Evolutionary conservation across 2,797 vertebrate genomes (phyloP).

Genomic region (Monodelphis domestica): DNA sequence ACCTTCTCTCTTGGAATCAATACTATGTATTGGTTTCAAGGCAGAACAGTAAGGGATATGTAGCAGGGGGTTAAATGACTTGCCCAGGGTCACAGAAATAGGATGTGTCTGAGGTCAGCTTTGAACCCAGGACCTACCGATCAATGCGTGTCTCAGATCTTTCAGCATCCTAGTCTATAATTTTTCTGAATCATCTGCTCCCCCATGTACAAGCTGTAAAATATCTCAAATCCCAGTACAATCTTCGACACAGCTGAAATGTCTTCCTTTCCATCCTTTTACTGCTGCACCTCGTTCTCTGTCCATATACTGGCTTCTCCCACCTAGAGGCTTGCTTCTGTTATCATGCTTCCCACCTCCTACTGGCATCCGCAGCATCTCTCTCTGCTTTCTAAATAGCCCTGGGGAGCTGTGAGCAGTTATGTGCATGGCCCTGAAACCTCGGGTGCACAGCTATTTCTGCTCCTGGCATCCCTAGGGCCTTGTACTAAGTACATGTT

Average conservation of each 20-base stretch:
- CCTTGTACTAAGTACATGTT: not conserved
- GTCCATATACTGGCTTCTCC: not conserved
- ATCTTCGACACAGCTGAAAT: not conserved
- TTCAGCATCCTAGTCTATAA: not conserved
- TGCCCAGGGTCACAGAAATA: too few species aligned
- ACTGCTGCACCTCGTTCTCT: not conserved
- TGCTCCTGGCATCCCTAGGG: not conserved
- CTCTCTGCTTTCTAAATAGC: not conserved
- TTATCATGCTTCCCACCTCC: not conserved
- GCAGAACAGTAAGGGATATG: too few species aligned
- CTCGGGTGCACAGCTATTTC: not conserved
- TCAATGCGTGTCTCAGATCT: not conserved
- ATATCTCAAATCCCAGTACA: not conserved
- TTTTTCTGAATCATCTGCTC: not conserved
- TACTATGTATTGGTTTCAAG: too few species aligned
- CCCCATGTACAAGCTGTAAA: not conserved
- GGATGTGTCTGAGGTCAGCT: too few species aligned
- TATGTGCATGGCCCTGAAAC: not conserved
- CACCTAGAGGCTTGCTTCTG: not conserved
- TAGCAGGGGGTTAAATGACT: too few species aligned
- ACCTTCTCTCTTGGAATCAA: too few species aligned
- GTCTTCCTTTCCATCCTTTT: not conserved
- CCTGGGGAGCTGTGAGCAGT: not conserved
- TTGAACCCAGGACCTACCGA: too few species aligned
- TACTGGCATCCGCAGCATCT: not conserved